These are phyloP conservation scores for Manacus vitellinus DNA, from an alignment of 2,113 vertebrate genomes.

Conservation along the genomic window DNA sequence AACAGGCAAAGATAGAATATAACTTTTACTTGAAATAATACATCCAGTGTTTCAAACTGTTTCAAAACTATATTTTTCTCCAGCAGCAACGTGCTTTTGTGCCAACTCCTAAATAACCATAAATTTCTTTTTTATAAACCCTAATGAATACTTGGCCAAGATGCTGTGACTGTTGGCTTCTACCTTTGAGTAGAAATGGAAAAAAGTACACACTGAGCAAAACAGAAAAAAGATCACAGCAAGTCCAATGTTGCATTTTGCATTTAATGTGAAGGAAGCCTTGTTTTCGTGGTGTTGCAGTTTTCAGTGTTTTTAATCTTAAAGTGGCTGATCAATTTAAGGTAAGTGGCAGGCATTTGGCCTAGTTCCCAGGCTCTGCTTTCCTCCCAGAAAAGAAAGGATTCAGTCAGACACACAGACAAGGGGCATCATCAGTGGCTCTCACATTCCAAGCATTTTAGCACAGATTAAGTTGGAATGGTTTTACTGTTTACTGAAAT, in stretches of 20 bases:
- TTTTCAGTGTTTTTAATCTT: slow-evolving; percentile 76
- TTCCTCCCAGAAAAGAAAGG: slow-evolving; percentile 76
- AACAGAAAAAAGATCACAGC: slow-evolving; percentile 76
- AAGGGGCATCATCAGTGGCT: slow-evolving; percentile 77
- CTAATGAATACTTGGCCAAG: slow-evolving; percentile 77
- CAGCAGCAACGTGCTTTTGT: slow-evolving; percentile 64
- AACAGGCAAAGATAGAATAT: not conserved
- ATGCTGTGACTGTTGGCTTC: slow-evolving; percentile 77
- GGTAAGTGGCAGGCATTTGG: slow-evolving; percentile 81
- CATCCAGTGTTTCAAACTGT: slow-evolving; percentile 27
- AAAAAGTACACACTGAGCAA: slow-evolving; percentile 60
- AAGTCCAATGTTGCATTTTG: slow-evolving; percentile 71
- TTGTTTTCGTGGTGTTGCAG: slow-evolving; percentile 74
- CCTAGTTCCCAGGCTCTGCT: slow-evolving; percentile 78
- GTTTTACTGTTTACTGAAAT: slow-evolving; percentile 80
- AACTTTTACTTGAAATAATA: slow-evolving; percentile 37
- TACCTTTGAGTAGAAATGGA: slow-evolving; percentile 70
- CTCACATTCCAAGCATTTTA: slow-evolving; percentile 81
- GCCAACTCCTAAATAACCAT: slow-evolving; percentile 76
- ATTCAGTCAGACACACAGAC: slow-evolving; percentile 78
- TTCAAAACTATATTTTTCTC: slow-evolving; percentile 72
- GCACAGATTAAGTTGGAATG: slow-evolving; percentile 81
- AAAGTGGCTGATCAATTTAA: slow-evolving; percentile 80
- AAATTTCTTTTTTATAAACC: slow-evolving; percentile 78
- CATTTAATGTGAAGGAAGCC: slow-evolving; percentile 74